A percentile compares a stretch with the other conserved stretches of the same genome.
Conservation (phyloP, 1,140 invertebrate genomes). For the Nautilus pompilius region DNA sequence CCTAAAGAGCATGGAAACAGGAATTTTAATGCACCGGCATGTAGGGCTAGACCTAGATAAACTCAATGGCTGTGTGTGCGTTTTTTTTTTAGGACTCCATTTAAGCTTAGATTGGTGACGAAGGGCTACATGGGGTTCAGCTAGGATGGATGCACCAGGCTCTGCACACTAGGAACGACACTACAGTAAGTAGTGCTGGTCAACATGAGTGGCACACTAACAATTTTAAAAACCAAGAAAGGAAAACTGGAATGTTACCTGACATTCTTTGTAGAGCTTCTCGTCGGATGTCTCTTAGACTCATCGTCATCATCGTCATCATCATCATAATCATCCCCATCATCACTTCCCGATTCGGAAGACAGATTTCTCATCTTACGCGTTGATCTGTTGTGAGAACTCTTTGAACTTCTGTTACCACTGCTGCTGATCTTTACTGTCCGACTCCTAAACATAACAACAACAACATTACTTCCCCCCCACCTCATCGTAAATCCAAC, state of each 20-base stretch:
- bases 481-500: conserved; percentile 10
- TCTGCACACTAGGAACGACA: too few species aligned
- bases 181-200: conserved; percentile 17
- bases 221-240: background rate
- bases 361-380: background rate
- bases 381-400: background rate
- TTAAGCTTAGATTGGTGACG: too few species aligned
- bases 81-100: too few species aligned
- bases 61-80: too few species aligned
- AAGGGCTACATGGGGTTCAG: too few species aligned
- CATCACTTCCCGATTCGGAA: conserved; percentile 1
- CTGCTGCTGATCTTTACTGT: too few species aligned
- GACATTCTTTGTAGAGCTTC: conserved; percentile 63
- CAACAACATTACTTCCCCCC: conserved; percentile 21
- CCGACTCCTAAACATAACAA: too few species aligned
- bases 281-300: conserved; percentile 18
- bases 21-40: too few species aligned
- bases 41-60: too few species aligned
- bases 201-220: conserved; percentile 9
- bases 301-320: conserved; percentile 28
- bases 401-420: background rate
- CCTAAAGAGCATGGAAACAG: too few species aligned
- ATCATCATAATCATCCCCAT: conserved; percentile 30
- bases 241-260: conserved; percentile 50
- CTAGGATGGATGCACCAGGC: too few species aligned